Percentiles rank a stretch among this genome's conserved stretches.
phyloP scores from a whole-genome alignment of 2,797 vertebrate species.

The Craterocephalus amniculus region DNA sequence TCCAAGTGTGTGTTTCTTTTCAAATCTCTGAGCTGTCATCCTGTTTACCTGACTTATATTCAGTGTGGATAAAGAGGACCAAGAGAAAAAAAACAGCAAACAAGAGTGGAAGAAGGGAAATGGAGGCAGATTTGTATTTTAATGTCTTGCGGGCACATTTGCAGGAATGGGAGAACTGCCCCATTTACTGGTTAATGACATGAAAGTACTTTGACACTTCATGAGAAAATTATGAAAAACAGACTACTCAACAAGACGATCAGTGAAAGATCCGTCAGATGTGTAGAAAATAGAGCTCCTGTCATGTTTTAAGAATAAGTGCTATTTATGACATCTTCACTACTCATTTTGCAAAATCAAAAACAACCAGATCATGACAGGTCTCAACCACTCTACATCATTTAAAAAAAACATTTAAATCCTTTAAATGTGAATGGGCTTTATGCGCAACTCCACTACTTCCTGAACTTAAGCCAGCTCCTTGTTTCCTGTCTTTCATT shows the following conservation, averaged over 20 bases:
- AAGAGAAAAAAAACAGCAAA: not conserved
- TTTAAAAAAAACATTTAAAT: too few relatives aligned
- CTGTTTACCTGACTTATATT: conserved; percentile 36
- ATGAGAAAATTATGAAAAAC: conserved; percentile 4
- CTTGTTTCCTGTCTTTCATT: too few relatives aligned
- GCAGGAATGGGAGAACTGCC: conserved; percentile 9
- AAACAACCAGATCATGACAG: too few relatives aligned
- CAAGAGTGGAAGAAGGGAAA: not conserved
- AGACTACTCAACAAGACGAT: not conserved
- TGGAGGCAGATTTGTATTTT: conserved; percentile 32
- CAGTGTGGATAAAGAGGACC: not conserved
- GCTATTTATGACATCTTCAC: not conserved
- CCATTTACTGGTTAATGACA: conserved; percentile 34
- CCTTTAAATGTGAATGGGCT: not conserved
- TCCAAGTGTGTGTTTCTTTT: conserved; percentile 78
- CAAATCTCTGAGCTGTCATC: conserved; percentile 46
- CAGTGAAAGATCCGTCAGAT: not conserved
- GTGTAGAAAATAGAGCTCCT: not conserved
- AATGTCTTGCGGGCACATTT: conserved; percentile 25
- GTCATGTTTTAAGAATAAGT: not conserved
- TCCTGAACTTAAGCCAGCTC: too few relatives aligned
- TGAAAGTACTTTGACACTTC: conserved; percentile 15
- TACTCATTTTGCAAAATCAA: conserved; percentile 7
- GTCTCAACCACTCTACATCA: too few relatives aligned
- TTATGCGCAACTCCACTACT: too few relatives aligned